Percentiles rank a stretch among this genome's conserved stretches.
phyloP scores from a whole-genome alignment of 2,888 invertebrate species.

The Listrodromus nycthemerus region DNA sequence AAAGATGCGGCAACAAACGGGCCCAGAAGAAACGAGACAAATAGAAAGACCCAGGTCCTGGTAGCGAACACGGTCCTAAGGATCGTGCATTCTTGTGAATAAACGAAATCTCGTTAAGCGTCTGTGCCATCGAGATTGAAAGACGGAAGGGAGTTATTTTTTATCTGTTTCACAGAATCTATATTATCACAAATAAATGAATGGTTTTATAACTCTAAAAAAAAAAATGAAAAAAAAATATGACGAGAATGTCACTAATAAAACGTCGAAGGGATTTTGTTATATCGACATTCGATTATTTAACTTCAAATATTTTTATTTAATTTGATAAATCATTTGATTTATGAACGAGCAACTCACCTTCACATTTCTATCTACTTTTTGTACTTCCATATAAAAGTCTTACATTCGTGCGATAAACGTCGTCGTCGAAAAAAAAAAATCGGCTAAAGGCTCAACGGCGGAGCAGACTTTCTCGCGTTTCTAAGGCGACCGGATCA shows the following conservation, averaged over 20 bases:
- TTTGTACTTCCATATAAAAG: too few relatives aligned
- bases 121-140: conserved; percentile 64
- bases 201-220: conserved; percentile 79
- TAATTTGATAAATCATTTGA: neutral
- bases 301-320: conserved; percentile 52
- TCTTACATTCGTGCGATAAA: neutral
- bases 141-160: conserved; percentile 74
- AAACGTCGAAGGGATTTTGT: conserved; percentile 72
- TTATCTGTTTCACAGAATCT: conserved; percentile 80
- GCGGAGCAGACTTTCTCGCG: neutral
- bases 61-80: conserved; percentile 20
- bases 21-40: conserved; percentile 97
- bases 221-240: conserved; percentile 49
- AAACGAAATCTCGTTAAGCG: conserved; percentile 59
- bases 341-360: too few relatives aligned
- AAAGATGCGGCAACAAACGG: conserved; percentile 95
- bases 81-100: conserved; percentile 59
- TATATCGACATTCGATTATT: conserved; percentile 71
- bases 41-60: conserved; percentile 64
- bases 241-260: conserved; percentile 70
- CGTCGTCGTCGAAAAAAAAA: neutral
- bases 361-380: too few relatives aligned
- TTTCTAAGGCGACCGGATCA: conserved; percentile 53
- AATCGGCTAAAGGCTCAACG: neutral
- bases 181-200: conserved; percentile 78